These are phyloP conservation scores for Leptocoma aspasia DNA, from an alignment of 2,113 vertebrate species.

Conservation along the genomic window DNA sequence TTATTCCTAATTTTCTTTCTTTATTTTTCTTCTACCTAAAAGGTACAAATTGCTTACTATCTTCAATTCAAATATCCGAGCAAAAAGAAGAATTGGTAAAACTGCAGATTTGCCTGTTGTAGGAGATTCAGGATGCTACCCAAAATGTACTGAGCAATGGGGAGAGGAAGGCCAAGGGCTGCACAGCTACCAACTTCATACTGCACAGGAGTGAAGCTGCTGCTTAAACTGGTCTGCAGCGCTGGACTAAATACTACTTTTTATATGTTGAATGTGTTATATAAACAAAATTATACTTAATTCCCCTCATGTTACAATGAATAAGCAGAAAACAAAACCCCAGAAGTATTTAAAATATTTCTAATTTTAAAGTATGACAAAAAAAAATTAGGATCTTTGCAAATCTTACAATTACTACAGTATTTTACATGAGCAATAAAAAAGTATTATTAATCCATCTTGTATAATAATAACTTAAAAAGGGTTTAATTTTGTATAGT, in stretches of 20 bases:
- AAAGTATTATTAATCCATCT: neutral
- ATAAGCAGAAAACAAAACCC: neutral
- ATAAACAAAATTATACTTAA: neutral
- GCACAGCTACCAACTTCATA: neutral
- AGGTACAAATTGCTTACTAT: neutral
- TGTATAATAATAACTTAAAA: neutral
- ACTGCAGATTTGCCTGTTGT: neutral
- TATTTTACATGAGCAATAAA: neutral
- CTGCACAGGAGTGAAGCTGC: neutral
- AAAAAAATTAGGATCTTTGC: neutral
- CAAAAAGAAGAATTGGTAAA: neutral
- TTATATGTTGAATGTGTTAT: neutral
- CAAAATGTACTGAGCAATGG: rapidly evolving
- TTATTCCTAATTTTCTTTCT: neutral
- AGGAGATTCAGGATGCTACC: neutral
- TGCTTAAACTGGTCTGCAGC: neutral
- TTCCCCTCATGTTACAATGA: neutral
- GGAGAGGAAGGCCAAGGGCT: neutral
- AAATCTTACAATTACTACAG: neutral
- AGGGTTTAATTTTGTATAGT: neutral
- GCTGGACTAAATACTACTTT: neutral
- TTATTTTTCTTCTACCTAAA: neutral
- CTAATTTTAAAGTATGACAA: neutral
- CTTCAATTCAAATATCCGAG: neutral
- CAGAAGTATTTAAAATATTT: neutral